Conservation (phyloP, 2,113 vertebrate genomes). For the Pica pica region DNA sequence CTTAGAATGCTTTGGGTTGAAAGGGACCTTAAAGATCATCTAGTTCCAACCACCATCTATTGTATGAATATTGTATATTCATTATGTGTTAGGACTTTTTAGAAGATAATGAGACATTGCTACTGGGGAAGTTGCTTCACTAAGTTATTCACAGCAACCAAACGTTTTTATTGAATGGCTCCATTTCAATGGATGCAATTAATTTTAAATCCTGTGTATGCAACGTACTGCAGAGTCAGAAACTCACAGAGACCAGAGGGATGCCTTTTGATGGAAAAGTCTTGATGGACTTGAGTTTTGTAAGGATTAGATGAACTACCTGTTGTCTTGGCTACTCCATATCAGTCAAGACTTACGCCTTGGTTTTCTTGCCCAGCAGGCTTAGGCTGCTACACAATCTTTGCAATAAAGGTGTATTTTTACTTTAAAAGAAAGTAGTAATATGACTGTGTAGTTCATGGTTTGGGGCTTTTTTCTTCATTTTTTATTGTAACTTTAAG, state of each 20-base stretch:
- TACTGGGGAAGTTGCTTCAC: neutral
- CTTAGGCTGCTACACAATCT: neutral
- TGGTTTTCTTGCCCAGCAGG: neutral
- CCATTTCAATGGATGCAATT: neutral
- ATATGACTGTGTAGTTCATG: neutral
- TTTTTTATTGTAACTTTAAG: neutral
- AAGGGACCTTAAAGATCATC: neutral
- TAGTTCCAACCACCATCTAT: neutral
- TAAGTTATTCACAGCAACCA: neutral
- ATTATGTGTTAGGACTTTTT: neutral
- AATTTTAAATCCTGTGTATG: fast-evolving
- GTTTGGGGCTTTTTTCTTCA: neutral
- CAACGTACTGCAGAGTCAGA: neutral
- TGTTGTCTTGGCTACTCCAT: neutral
- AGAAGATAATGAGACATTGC: neutral
- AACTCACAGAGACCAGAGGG: neutral
- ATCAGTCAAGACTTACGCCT: neutral
- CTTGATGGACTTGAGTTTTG: neutral
- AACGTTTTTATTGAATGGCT: neutral
- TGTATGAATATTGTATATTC: neutral
- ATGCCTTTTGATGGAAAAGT: neutral
- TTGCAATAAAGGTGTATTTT: neutral
- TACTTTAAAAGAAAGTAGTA: neutral
- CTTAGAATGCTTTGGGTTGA: neutral
- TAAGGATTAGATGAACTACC: neutral